Percentiles rank a stretch among this genome's conserved stretches.
phyloP scores from a whole-genome alignment of 2,888 invertebrate species.

The Acheta domesticus region DNA sequence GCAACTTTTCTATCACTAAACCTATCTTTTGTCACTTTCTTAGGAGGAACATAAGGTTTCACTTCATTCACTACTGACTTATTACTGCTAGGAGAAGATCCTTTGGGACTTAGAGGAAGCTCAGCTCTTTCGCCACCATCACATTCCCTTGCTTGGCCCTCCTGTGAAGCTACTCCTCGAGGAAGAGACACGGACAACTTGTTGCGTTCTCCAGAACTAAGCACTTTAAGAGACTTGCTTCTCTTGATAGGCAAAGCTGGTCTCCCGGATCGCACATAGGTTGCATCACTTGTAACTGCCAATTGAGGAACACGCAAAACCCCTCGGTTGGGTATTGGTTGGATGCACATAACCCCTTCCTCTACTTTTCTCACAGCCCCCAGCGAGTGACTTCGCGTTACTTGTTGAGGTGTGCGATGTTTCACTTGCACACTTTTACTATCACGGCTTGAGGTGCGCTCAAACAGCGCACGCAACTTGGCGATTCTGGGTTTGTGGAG shows the following conservation, averaged over 20 bases:
- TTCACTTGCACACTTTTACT: slow-evolving; percentile 36
- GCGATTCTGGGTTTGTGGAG: slow-evolving; percentile 44
- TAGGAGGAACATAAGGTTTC: slow-evolving; percentile 27
- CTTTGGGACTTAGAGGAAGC: not conserved
- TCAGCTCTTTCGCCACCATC: not conserved
- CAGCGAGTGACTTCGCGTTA: slow-evolving; percentile 41
- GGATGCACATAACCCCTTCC: slow-evolving; percentile 12
- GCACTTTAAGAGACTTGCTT: slow-evolving; percentile 47
- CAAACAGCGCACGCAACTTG: slow-evolving; percentile 46
- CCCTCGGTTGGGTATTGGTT: not conserved
- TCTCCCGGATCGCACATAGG: slow-evolving; percentile 34
- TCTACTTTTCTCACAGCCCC: slow-evolving; percentile 38
- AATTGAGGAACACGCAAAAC: slow-evolving; percentile 25
- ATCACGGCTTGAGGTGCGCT: slow-evolving; percentile 40
- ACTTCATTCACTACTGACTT: not conserved
- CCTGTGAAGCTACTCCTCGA: not conserved
- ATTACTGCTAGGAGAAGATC: not conserved
- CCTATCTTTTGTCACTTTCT: slow-evolving; percentile 19
- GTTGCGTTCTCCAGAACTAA: slow-evolving; percentile 37
- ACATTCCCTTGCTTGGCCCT: not conserved
- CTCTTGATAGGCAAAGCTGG: slow-evolving; percentile 45
- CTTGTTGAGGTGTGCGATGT: slow-evolving; percentile 33
- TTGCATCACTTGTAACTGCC: not conserved
- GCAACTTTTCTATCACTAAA: not conserved
- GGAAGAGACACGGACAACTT: slow-evolving; percentile 37